Base-by-base conservation (phyloP, 2,888 invertebrate genomes). In the Drosophila affinis region DNA sequence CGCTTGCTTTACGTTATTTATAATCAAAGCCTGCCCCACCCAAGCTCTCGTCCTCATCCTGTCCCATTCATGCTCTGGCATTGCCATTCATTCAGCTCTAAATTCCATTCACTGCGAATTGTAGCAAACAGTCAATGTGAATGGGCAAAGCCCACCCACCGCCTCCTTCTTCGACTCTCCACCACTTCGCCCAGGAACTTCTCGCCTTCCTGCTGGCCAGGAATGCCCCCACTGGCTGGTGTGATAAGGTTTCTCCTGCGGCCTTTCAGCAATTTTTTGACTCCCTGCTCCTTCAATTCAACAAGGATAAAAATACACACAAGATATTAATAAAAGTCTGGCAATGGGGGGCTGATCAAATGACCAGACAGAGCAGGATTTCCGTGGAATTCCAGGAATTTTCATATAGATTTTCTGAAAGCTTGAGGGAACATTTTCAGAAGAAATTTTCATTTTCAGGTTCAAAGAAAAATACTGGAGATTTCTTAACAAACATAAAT, bases 1-100 rank as follows among this genome's bases (percentile, higher is more conserved):
- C 84, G 77, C 85, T 81, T 86, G 81, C 73, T 87, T 86, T 74
- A 76, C 80, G 76, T 87, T 85, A 85, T 85, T 87, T 85, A 85
- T 85, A 85, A 82, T 85, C 85, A 82, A 74, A 52, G 47, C 56
- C 3, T 34, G 14, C 7, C 14, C 14, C 7, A n/a, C 39, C 39
- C 39, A 10, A 45, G 44, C n/a, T 21, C 47, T 39, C 45, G n/a
- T 47, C 29, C 34, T 55, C n/a, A 47, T 24, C 44, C 49, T 27
- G 3, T 44, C 21, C 57, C 52, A 18, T 53, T 76, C 76, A 80
- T 74, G 65, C 62, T 24, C 55, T 39, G 47, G 45, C 70, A 65
- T 51, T 69, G 62, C 48, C 72, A 71, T 78, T 78, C 82, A 78
- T 80, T 81, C 63, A 67, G 76, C 78, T 53, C 68, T 72, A 72